Evolutionary conservation across 2,797 vertebrate genomes (phyloP).

Genomic region (Rhinophrynus dorsalis): DNA sequence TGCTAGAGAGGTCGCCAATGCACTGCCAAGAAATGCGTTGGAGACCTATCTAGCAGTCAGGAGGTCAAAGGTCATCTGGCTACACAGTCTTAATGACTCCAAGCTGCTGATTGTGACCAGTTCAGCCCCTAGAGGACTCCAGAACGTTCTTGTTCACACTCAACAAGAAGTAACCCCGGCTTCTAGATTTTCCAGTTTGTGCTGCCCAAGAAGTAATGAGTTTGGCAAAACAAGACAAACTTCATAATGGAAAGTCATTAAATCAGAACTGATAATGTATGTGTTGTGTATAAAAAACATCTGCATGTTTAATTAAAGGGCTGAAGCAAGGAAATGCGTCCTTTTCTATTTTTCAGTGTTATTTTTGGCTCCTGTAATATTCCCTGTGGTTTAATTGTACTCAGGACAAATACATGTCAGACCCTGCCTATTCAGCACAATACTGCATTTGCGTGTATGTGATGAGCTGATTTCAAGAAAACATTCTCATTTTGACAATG

Average conservation of each 20-base stretch:
- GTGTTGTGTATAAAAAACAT: constrained; percentile 23
- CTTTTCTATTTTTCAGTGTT: too few species aligned
- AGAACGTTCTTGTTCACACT: not conserved
- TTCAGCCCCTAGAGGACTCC: not conserved
- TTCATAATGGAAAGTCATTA: constrained; percentile 23
- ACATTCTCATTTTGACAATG: too few species aligned
- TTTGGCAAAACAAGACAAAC: constrained; percentile 21
- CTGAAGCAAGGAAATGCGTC: not conserved
- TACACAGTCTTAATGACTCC: not conserved
- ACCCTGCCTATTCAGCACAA: too few species aligned
- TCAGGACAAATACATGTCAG: too few species aligned
- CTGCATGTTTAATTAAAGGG: constrained; percentile 2
- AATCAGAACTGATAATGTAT: not conserved
- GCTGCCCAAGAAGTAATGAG: not conserved
- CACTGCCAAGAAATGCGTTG: too few species aligned
- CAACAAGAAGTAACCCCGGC: constrained; percentile 1
- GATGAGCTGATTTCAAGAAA: too few species aligned
- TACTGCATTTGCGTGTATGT: too few species aligned
- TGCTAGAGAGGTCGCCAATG: too few species aligned
- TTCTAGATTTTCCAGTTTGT: constrained; percentile 9
- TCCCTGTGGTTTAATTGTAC: too few species aligned
- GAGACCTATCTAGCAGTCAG: too few species aligned
- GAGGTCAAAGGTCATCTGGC: too few species aligned
- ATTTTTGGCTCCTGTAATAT: too few species aligned
- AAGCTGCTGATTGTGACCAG: not conserved